Evolutionary conservation across 2,797 vertebrate species (phyloP), one percentile per base, ranked within the genome.

Genomic region (Sebastes variabilis): DNA sequence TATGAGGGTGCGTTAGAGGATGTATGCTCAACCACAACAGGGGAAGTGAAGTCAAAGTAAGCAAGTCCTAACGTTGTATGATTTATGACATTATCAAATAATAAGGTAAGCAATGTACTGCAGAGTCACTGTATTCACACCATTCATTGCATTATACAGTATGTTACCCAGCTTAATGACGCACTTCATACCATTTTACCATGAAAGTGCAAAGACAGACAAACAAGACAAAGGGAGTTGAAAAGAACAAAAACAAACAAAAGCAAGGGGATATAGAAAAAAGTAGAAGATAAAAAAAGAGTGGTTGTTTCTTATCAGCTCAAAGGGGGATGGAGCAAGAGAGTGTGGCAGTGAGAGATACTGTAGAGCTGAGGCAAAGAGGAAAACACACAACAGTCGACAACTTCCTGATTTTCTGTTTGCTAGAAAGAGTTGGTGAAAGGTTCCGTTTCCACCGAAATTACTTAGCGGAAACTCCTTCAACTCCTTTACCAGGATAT

Each of bases 21-120:
- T 93, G 79, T 72, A 14, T 14, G 46, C 32, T 29, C 2, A 76
- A 87, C 88, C 91, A 83, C 88, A 89, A 87, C 46, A 75, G 85
- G 18, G 85, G 90, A 92, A 93, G 85, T 86, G 62, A 78, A 71
- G 73, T 83, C 52, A 62, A 60, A 71, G 59, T 52, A 73, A 29
- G 34, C 20, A 60, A 52, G 36, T 25, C 20, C 38, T 14, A 65
- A 65, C 4, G 9, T 56, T 64, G 8, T 38, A 25, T 22, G 4
- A 22, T 58, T 58, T 56, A 72, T 64, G 30, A 54, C 46, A 66
- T 27, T 60, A 73, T 24, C 10, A 74, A 59, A 79, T 16, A 18
- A 22, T 32, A 14, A 10, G 72, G n/a, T 55, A 22, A 61, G 30
- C 11, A 60, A 22, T 55, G 14, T 10, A 7, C 7, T 73, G 11